These are phyloP conservation scores for Plagodis pulveraria DNA, from an alignment of 2,888 invertebrate species.

Conservation along the genomic window DNA sequence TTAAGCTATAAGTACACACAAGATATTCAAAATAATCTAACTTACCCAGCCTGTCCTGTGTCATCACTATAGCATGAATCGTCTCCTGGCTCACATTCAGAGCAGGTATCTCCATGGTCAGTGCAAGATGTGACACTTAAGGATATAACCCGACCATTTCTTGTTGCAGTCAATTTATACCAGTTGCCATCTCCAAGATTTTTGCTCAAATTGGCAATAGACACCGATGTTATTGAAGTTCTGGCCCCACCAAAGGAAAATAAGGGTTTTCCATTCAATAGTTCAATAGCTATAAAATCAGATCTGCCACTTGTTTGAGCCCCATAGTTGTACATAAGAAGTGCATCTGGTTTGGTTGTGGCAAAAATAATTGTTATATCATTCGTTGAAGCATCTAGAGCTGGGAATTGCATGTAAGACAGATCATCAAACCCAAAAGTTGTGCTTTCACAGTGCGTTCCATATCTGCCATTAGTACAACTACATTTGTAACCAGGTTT, in stretches of 20 bases:
- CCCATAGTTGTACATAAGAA: constrained; percentile 97
- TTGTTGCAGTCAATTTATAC: constrained; percentile 96
- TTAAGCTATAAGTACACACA: too few relatives aligned
- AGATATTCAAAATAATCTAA: constrained; percentile 35
- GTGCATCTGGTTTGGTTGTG: constrained; percentile 93
- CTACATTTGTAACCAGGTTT: constrained; percentile 94
- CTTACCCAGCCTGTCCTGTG: constrained; percentile 95
- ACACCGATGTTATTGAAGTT: constrained; percentile 93
- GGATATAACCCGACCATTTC: constrained; percentile 95
- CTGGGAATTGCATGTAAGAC: constrained; percentile 95
- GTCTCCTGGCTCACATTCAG: constrained; percentile 94
- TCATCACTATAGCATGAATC: constrained; percentile 93
- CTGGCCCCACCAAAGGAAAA: constrained; percentile 96
- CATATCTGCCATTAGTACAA: constrained; percentile 95
- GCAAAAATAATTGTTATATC: constrained; percentile 96
- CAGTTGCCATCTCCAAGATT: constrained; percentile 94
- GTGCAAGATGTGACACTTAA: constrained; percentile 92
- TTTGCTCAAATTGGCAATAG: constrained; percentile 86
- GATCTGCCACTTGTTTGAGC: constrained; percentile 94
- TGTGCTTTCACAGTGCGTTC: constrained; percentile 95
- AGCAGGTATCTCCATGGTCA: constrained; percentile 94
- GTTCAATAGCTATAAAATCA: constrained; percentile 96
- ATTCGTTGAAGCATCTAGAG: constrained; percentile 94
- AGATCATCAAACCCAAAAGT: constrained; percentile 95
- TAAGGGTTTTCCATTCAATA: constrained; percentile 92